Percentiles rank a stretch among this genome's conserved stretches.
Conservation (phyloP, 2,888 invertebrate species). For the Formica aserva region DNA sequence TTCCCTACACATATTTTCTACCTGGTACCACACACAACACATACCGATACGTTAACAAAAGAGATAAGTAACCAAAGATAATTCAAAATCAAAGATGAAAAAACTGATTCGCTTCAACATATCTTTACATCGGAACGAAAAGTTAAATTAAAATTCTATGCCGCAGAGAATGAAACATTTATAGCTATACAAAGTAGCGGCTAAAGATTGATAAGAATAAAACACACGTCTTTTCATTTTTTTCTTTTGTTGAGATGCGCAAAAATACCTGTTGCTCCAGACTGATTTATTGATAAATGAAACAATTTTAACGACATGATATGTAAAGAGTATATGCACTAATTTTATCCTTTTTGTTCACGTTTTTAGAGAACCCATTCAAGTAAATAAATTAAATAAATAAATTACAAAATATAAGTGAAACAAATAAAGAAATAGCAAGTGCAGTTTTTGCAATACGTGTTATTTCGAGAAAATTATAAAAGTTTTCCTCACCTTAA, state of each 20-base stretch:
- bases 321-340: neutral
- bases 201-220: conserved; percentile 12
- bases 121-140: neutral
- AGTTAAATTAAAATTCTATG: neutral
- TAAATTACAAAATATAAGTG: neutral
- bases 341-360: neutral
- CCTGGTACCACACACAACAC: conserved; percentile 84
- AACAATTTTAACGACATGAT: neutral
- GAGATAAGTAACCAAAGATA: conserved; percentile 53
- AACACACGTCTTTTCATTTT: neutral
- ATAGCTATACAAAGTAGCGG: neutral
- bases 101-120: neutral
- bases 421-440: conserved; percentile 2
- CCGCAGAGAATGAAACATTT: neutral
- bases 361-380: neutral
- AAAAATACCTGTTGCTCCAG: conserved; percentile 1
- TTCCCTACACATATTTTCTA: conserved; percentile 86
- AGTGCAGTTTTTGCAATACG: conserved; percentile 47
- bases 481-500: conserved; percentile 44
- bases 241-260: neutral
- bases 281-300: neutral
- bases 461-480: conserved; percentile 55
- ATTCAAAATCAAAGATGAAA: conserved; percentile 65
- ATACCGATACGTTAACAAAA: conserved; percentile 86
- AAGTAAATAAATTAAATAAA: conserved; percentile 14